Evolutionary conservation across 2,797 vertebrate species (phyloP), one percentile per base, ranked within the genome.

Genomic region (Gobio occitaniae): DNA sequence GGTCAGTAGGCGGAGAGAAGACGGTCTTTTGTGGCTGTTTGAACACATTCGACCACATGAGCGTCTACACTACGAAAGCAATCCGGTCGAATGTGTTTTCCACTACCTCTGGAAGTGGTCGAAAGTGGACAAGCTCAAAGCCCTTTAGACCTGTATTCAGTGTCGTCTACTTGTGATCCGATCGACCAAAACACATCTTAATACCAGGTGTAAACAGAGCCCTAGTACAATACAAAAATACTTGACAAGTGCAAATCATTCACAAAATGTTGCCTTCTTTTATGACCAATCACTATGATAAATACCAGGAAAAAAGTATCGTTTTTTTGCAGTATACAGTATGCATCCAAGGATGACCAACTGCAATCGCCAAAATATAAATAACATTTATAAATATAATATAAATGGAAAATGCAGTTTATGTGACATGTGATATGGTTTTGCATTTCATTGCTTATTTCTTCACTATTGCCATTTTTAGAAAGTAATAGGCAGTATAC

Each of bases 341-440:
- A 25, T 61, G 11, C n/a, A 59, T 11, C 3, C 10, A 61, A 25
- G 56, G 59, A 59, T 4, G 56, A 59, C n/a, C 10, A 61, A 61
- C 21, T n/a, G 56, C 9, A n/a, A 59, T 59, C 3, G 1, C 3
- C 56, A 59, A 59, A 0, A n/a, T 59, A 11, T 11, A 59, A 47
- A 44, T 71, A 44, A 47, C 21, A 25, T 44, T 21, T 69, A 41
- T 11, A 11, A 41, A 19, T n/a, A 59, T 21, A 21, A 41, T 68
- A 68, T 11, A 38, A 10, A 69, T 19, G 76, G 21, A 56, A 21
- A 76, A 72, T 29, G 10, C 19, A 84, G 50, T 76, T 75, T 63
- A 32, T 44, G 36, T 72, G 72, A 32, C 8, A 19, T 68, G 6
- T 70, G 10, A 44, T n/a, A n/a, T n/a, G 38, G 10, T 1, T 41